Conservation (phyloP, 2,888 invertebrate species). For the Belgica antarctica region DNA sequence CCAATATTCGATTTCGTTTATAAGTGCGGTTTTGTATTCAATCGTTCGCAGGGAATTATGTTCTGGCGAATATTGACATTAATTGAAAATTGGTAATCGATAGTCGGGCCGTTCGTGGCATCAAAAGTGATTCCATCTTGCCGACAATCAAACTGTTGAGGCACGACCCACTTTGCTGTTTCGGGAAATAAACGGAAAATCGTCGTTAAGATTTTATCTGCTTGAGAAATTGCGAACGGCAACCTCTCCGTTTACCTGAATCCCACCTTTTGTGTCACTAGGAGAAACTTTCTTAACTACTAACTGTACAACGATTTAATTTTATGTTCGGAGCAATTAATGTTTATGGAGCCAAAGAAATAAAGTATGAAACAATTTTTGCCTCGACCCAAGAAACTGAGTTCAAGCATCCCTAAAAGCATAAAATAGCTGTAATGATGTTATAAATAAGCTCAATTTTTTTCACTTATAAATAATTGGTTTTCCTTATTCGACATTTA, state of each 20-base stretch:
- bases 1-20: constrained; percentile 25
- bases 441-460: constrained; percentile 42
- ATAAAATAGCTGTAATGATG: constrained; percentile 38
- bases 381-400: background rate
- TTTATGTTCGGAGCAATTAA: constrained; percentile 44
- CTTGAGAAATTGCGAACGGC: constrained; percentile 19
- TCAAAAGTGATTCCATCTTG: background rate
- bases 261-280: constrained; percentile 23
- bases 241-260: background rate
- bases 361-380: constrained; percentile 4
- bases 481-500: constrained; percentile 3
- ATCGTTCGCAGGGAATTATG: background rate
- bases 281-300: constrained; percentile 17
- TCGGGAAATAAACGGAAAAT: background rate
- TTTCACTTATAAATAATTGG: constrained; percentile 33
- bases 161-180: background rate
- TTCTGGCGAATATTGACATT: too few species aligned
- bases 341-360: constrained; percentile 39
- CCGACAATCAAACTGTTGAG: background rate
- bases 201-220: constrained; percentile 23
- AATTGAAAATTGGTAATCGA: constrained; percentile 35
- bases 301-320: constrained; percentile 41
- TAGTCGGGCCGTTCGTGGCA: background rate
- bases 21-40: constrained; percentile 14
- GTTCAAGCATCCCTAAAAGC: constrained; percentile 7